Percentiles rank a stretch among this genome's conserved stretches.
phyloP scores from a whole-genome alignment of 2,888 invertebrate species.

The Hydrotaea diabolus region DNA sequence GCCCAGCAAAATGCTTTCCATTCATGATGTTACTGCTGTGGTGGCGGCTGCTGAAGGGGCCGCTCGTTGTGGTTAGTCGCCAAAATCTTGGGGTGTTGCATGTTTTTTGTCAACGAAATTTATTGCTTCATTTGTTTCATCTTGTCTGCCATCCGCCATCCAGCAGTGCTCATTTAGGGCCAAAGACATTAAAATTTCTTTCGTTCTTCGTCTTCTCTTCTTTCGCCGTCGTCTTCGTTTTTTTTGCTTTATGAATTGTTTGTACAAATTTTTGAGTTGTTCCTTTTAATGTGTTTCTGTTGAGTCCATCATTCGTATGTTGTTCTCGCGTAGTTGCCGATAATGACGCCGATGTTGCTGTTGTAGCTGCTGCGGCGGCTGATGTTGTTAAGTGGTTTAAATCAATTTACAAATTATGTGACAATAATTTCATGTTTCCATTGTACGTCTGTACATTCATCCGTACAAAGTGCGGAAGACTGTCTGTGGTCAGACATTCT shows the following conservation, averaged over 20 bases:
- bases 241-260: constrained; percentile 56
- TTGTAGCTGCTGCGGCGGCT: neutral
- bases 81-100: constrained; percentile 68
- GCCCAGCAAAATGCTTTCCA: constrained; percentile 22
- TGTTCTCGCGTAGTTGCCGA: neutral
- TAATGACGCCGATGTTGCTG: neutral
- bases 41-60: constrained; percentile 50
- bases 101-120: constrained; percentile 78
- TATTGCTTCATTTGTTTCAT: constrained; percentile 78
- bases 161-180: constrained; percentile 51
- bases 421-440: constrained; percentile 34
- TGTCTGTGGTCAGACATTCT: constrained; percentile 25
- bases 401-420: constrained; percentile 55
- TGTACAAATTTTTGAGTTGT: constrained; percentile 60
- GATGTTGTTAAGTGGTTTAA: constrained; percentile 52
- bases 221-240: neutral
- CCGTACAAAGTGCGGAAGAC: neutral
- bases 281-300: constrained; percentile 48
- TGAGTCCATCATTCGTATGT: neutral
- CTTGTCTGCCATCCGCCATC: constrained; percentile 57
- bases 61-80: constrained; percentile 58
- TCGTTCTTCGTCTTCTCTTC: neutral
- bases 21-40: constrained; percentile 60
- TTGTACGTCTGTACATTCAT: neutral
- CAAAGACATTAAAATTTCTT: constrained; percentile 54